These are phyloP conservation scores for Mus spicilegus DNA, from an alignment of 2,113 vertebrate species.

Conservation along the genomic window DNA sequence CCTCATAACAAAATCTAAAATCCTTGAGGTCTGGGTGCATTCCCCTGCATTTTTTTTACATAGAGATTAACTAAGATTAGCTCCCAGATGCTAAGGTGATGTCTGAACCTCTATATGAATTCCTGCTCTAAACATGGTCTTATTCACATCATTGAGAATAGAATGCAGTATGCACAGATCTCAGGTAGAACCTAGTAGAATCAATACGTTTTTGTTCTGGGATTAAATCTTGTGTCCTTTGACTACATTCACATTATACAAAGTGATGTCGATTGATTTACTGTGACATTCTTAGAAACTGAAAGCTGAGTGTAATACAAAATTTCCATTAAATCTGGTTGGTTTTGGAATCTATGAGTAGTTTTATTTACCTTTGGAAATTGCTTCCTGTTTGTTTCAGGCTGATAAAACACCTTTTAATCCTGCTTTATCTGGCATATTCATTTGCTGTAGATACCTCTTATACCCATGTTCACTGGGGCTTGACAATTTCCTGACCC, in stretches of 20 bases:
- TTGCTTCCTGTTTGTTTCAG: constrained; percentile 2
- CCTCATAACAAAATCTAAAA: constrained; percentile 3
- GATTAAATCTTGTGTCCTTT: constrained; percentile 28
- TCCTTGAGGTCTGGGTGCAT: not conserved
- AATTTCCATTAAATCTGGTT: constrained; percentile 18
- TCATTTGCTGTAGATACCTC: not conserved
- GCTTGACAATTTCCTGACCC: not conserved
- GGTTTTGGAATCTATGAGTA: constrained; percentile 42
- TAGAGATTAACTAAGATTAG: not conserved
- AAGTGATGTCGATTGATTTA: constrained; percentile 38
- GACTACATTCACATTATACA: constrained; percentile 1
- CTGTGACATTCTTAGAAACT: not conserved
- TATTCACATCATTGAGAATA: not conserved
- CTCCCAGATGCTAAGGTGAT: not conserved
- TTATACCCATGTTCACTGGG: not conserved
- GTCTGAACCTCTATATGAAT: constrained; percentile 40
- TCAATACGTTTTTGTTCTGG: constrained; percentile 29
- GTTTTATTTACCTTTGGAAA: constrained; percentile 55
- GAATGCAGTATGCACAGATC: constrained; percentile 18
- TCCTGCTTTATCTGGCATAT: not conserved
- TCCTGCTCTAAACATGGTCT: not conserved
- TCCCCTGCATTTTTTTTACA: not conserved
- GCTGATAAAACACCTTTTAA: constrained; percentile 49
- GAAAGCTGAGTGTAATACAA: constrained; percentile 46
- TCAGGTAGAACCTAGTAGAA: not conserved